phyloP scores from a whole-genome alignment of 2,797 vertebrate genomes.

The Bufotes viridis region DNA sequence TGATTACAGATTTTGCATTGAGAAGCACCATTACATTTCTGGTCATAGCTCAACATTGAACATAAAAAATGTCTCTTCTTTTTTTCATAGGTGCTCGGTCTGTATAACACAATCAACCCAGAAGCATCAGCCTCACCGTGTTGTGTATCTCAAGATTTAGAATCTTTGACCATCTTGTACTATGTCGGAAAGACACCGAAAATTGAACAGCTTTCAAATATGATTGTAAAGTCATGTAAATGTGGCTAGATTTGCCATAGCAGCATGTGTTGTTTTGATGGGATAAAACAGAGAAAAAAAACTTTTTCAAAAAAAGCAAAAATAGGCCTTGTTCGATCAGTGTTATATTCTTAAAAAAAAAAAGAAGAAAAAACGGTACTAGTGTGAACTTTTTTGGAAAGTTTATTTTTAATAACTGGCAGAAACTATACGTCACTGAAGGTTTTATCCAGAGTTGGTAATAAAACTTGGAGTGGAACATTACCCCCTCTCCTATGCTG shows the following conservation, averaged over 20 bases:
- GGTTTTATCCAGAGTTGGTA: conserved; percentile 74
- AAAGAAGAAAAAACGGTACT: conserved; percentile 76
- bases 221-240: conserved; percentile 98
- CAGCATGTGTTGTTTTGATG: conserved; percentile 30
- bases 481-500: conserved; percentile 19
- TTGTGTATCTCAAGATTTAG: conserved; percentile 95
- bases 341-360: conserved; percentile 71
- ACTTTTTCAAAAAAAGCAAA: conserved; percentile 35
- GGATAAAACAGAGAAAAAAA: conserved; percentile 9
- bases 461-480: conserved; percentile 76
- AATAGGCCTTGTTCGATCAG: conserved; percentile 71
- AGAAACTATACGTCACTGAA: conserved; percentile 74
- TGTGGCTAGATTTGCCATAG: conserved; percentile 86
- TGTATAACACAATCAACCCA: conserved; percentile 95
- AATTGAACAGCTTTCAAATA: conserved; percentile 97
- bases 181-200: conserved; percentile 95
- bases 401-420: conserved; percentile 73
- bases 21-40: too few relatives aligned
- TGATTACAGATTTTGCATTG: too few relatives aligned
- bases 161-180: conserved; percentile 95
- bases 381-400: conserved; percentile 74
- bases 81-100: conserved; percentile 85
- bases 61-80: neutral
- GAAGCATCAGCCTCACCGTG: conserved; percentile 95
- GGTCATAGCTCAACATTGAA: too few relatives aligned